These are phyloP conservation scores for Hypsibius dujardini DNA, from an alignment of 1,140 invertebrate genomes.

Conservation along the genomic window DNA sequence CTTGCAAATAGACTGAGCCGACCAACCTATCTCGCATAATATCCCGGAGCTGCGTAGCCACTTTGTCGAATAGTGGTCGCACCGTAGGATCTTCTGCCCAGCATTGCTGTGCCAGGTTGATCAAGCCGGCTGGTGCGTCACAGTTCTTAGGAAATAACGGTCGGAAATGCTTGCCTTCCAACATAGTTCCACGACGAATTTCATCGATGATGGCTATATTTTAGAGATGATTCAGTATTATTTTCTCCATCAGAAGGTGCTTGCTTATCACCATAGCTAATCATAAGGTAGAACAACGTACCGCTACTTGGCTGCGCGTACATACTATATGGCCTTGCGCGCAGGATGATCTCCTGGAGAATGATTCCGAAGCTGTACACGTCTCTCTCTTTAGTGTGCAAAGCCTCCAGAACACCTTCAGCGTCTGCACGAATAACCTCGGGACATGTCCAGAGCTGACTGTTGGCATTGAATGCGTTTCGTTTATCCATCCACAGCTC, in stretches of 20 bases:
- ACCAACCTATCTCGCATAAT: background rate
- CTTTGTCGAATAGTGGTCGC: conserved; percentile 12
- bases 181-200: background rate
- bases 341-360: background rate
- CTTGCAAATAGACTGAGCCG: background rate
- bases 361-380: conserved; percentile 16
- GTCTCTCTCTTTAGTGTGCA: background rate
- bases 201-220: background rate
- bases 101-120: background rate
- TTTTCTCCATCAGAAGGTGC: no score
- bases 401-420: background rate
- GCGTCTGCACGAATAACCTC: background rate
- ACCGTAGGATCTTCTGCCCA: background rate
- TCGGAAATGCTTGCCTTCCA: background rate
- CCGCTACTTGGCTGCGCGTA: background rate
- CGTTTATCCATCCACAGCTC: conserved; percentile 2
- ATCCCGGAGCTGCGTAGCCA: background rate
- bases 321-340: conserved; percentile 1
- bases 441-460: background rate
- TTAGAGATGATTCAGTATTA: no score
- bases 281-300: background rate
- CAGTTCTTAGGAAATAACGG: background rate
- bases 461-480: background rate
- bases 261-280: no score
- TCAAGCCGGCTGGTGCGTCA: background rate